These are phyloP conservation scores for Apus apus DNA, from an alignment of 2,113 vertebrate species.

Conservation along the genomic window DNA sequence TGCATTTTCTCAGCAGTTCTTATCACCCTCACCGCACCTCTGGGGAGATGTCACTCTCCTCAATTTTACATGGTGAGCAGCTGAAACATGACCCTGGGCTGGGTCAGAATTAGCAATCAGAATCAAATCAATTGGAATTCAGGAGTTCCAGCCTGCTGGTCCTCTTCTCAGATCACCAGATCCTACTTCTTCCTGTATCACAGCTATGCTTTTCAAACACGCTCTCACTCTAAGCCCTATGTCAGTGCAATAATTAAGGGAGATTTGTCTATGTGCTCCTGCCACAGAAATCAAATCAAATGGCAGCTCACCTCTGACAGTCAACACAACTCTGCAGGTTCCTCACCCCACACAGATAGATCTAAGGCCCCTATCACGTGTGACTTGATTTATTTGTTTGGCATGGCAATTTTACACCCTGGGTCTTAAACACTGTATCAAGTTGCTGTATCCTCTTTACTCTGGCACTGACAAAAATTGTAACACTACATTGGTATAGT, in stretches of 20 bases:
- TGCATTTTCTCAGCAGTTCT: not conserved
- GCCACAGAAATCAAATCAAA: slow-evolving; percentile 10
- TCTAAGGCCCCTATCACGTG: not conserved
- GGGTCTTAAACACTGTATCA: not conserved
- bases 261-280: not conserved
- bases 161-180: not conserved
- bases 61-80: not conserved
- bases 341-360: not conserved
- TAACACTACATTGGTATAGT: not conserved
- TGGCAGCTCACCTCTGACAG: not conserved
- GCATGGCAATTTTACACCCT: not conserved
- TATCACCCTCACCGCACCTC: not conserved
- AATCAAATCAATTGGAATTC: not conserved
- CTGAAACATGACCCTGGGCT: not conserved
- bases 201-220: not conserved
- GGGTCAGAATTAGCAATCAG: not conserved
- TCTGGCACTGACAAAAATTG: not conserved
- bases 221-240: not conserved
- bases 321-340: not conserved
- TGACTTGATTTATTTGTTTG: not conserved
- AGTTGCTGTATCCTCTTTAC: not conserved
- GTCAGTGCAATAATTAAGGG: not conserved
- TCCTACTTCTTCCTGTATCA: not conserved
- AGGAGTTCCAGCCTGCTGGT: not conserved
- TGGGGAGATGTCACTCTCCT: not conserved